Conservation (phyloP, 37 sponge, comb jelly and placozoan species). For the Geodia barretti region DNA sequence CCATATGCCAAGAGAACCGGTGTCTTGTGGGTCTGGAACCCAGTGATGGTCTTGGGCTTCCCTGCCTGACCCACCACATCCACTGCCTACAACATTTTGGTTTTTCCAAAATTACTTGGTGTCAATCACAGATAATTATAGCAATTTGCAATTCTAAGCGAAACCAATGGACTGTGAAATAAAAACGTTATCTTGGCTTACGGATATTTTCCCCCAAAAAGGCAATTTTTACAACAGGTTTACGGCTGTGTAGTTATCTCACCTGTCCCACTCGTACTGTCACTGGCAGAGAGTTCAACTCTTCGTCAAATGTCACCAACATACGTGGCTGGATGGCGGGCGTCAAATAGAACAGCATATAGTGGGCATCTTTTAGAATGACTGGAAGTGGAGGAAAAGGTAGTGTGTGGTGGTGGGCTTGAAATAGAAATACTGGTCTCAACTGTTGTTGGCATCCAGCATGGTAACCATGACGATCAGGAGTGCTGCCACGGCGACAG, state of each 20-base stretch:
- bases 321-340: constrained; percentile 99
- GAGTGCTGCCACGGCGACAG: constrained; percentile 89
- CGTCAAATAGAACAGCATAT: constrained; percentile 88
- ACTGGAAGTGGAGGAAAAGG: constrained; percentile 24
- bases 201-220: too few relatives aligned
- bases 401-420: not conserved
- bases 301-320: constrained; percentile 90
- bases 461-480: constrained; percentile 72
- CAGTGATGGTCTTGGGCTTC: constrained; percentile 93
- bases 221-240: too few relatives aligned
- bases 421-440: constrained; percentile 6
- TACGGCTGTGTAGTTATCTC: not conserved
- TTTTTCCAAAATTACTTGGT: too few relatives aligned
- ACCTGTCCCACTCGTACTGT: constrained; percentile 98
- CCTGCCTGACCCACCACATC: constrained; percentile 96
- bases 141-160: too few relatives aligned
- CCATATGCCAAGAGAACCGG: constrained; percentile 92
- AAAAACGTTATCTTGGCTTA: too few relatives aligned
- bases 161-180: too few relatives aligned
- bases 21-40: constrained; percentile 96
- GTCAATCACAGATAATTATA: too few relatives aligned
- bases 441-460: constrained; percentile 88
- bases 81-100: constrained; percentile 60
- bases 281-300: constrained; percentile 82
- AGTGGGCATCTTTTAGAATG: constrained; percentile 71